Evolutionary conservation across 2,797 vertebrate species (phyloP), one percentile per base, ranked within the genome.

Genomic region (Loris lydekkerianus): DNA sequence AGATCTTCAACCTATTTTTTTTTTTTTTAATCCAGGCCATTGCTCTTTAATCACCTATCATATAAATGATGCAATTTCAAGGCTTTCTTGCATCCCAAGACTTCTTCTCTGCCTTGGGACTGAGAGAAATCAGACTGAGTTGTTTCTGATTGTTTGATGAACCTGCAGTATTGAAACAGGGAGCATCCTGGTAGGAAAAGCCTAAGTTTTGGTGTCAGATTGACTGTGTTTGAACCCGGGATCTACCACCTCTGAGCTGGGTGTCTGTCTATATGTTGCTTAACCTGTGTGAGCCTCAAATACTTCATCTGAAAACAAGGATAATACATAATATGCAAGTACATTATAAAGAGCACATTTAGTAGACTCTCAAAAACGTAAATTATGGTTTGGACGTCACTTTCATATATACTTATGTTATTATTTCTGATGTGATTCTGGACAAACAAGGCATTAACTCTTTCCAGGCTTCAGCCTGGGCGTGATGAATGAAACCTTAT

Each of bases 391-490:
- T 83, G 6, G 27, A 2, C 21, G 61, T 82, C 37, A 88, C 37
- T 72, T 53, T 80, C 49, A 14, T 58, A 87, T 70, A 88, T 82
- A 70, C n/a, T 94, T 80, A 21, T 72, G 29, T 76, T 46, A 76
- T 88, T 76, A 76, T 86, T 94, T 91, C 81, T 80, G 37, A 77
- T 67, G 20, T 67, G 65, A 89, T 73, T 93, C 31, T 69, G 29
- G 49, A 49, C 2, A 80, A 96, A 89, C 46, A 80, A 85, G 37
- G 49, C 34, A 53, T 69, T 89, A 90, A 83, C 72, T 95, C 80
- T 96, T 94, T 60, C 60, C 31, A 93, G 69, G 49, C 58, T 88
- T 81, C 72, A 80, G 4, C 56, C 70, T 89, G 34, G 11, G 20
- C 17, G 10, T 77, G 21, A 34, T 60, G 56, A 91, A 37, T 65